Evolutionary conservation across 2,113 vertebrate species (phyloP), one percentile per base, ranked within the genome.

Genomic region (Myodes glareolus): DNA sequence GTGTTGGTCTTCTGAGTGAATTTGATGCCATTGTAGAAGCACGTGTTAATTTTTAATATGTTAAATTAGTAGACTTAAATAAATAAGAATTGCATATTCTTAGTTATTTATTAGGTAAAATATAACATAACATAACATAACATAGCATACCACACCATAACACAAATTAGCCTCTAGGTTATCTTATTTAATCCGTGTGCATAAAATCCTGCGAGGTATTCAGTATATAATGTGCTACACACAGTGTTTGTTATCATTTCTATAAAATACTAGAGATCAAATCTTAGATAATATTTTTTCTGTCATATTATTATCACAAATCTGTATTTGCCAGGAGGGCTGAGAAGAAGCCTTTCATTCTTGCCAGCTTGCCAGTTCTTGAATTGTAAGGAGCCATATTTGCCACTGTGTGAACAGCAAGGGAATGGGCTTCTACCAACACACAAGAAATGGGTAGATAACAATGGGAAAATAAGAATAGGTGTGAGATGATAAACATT

Each of bases 401-500:
- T 87, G 25, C 78, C 11, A 78, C 45, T 92, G 33, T 86, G 17
- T 92, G 25, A 76, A 63, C 5, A 67, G 70, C 9, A 78, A 52
- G 8, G 47, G 5, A 92, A 3, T 67, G 78, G 39, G 7, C 45
- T 67, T 95, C 52, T 82, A 85, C 84, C 70, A 42, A 75, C 21
- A 75, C 88, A 55, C 78, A 13, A 77, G 47, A 17, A 92, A 61
- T 76, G 75, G 31, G 33, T 21, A 58, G 36, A 81, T 70, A 70
- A 29, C 80, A 85, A 88, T 90, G 92, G 80, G 78, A 27, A 84
- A 86, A 88, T 86, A 88, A 94, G 95, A 87, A 90, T 16, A 90
- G n/a, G 80, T 73, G 9, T 87, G 42, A 31, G 16, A n/a, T 78
- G 76, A 70, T 93, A 55, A 93, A 85, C 23, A 25, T 80, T 95